Percentiles rank a stretch among this genome's conserved stretches.
Evolutionary conservation across 2,888 invertebrate species (phyloP).

Genomic region (Tolmerus cingulatus): DNA sequence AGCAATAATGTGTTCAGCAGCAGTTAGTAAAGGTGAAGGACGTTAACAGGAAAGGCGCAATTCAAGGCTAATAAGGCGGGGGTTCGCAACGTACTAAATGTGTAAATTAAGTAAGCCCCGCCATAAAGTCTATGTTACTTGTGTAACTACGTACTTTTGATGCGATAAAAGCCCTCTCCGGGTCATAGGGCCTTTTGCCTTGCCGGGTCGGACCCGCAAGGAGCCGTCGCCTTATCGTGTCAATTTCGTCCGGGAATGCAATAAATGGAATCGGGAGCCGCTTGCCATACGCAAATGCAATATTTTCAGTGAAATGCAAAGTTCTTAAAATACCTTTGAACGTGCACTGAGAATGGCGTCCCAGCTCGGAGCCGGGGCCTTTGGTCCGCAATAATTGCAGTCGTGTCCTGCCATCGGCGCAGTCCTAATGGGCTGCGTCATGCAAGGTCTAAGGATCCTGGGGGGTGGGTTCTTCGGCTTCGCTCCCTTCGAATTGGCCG

Average conservation of each 20-base stretch:
- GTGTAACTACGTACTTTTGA: not conserved
- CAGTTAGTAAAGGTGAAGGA: not conserved
- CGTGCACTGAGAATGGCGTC: conserved; percentile 42
- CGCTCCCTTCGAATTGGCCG: not conserved
- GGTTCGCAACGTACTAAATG: not conserved
- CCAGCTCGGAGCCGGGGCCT: conserved; percentile 36
- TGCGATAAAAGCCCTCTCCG: not conserved
- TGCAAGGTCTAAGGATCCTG: conserved; percentile 38
- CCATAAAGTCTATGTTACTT: not conserved
- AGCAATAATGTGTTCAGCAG: not conserved
- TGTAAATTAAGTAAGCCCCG: not conserved
- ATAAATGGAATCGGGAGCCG: not conserved
- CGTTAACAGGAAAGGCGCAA: not conserved
- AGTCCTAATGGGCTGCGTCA: conserved; percentile 42
- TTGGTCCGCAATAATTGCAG: conserved; percentile 32
- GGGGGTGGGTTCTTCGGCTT: not conserved
- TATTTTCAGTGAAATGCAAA: not conserved
- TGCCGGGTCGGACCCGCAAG: not conserved
- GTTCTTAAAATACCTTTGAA: conserved; percentile 43
- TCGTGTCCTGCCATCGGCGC: conserved; percentile 10
- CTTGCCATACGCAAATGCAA: not conserved
- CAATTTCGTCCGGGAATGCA: not conserved
- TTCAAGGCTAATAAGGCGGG: not conserved
- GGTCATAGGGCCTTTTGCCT: not conserved
- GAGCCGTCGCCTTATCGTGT: not conserved